These are phyloP conservation scores for Pseudobourletiella spinata DNA, from an alignment of 1,140 invertebrate genomes.

Conservation along the genomic window DNA sequence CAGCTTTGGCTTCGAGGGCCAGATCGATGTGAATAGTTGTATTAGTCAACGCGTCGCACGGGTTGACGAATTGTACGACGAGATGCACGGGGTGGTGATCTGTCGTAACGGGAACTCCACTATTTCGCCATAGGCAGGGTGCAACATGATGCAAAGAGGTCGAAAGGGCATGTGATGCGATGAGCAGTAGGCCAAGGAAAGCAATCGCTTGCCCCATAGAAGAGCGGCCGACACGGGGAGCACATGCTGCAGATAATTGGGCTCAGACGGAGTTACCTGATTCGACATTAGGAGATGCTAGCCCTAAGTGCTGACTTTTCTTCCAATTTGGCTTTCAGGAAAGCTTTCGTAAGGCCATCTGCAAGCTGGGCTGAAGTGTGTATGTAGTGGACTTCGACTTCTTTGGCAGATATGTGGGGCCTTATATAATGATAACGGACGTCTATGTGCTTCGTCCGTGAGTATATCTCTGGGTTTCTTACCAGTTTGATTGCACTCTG, in stretches of 20 bases:
- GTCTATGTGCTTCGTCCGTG: too few relatives aligned
- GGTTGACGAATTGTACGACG: background rate
- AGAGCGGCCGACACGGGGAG: too few relatives aligned
- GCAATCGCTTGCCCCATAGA: too few relatives aligned
- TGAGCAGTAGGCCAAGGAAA: too few relatives aligned
- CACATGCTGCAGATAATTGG: too few relatives aligned
- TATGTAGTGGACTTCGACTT: constrained; percentile 1
- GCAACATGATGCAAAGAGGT: too few relatives aligned
- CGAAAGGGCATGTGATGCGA: too few relatives aligned
- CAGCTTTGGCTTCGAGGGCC: background rate
- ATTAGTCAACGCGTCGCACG: background rate
- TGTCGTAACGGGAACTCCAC: background rate
- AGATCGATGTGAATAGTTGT: background rate
- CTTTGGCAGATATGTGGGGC: constrained; percentile 14
- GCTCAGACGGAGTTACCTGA: too few relatives aligned
- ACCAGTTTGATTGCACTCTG: constrained; percentile 21
- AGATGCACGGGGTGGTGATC: background rate
- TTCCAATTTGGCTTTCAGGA: constrained; percentile 7
- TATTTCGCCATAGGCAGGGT: background rate
- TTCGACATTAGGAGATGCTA: too few relatives aligned
- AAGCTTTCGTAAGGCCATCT: constrained; percentile 35
- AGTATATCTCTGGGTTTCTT: constrained; percentile 36
- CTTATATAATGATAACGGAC: constrained; percentile 35
- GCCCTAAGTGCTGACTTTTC: constrained; percentile 38
- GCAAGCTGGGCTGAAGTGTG: constrained; percentile 24